A percentile compares a stretch with the other conserved stretches of the same genome.
phyloP scores from a whole-genome alignment of 2,797 vertebrate genomes.

The Triplophysa yarkandensis region DNA sequence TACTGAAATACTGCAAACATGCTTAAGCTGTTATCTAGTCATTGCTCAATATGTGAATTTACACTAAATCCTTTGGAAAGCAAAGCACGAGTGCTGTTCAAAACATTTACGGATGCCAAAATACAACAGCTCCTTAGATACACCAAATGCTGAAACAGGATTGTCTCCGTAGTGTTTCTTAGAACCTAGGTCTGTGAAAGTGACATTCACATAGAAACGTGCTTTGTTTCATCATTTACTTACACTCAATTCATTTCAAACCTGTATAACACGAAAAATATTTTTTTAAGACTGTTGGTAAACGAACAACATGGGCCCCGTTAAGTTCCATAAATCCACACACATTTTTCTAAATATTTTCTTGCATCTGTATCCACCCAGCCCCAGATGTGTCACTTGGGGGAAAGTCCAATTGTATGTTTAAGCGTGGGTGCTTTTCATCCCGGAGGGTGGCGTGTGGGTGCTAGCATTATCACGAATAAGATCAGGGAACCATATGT shows the following conservation, averaged over 20 bases:
- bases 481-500: constrained; percentile 11
- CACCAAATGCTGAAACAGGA: neutral
- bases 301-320: too few relatives aligned
- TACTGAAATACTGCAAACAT: constrained; percentile 15
- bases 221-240: too few relatives aligned
- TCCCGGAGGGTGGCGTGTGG: constrained; percentile 39
- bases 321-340: too few relatives aligned
- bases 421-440: constrained; percentile 45
- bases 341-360: too few relatives aligned
- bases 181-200: too few relatives aligned
- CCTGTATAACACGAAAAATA: too few relatives aligned
- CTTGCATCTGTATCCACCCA: constrained; percentile 55
- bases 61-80: constrained; percentile 35
- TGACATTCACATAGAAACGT: too few relatives aligned
- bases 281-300: too few relatives aligned
- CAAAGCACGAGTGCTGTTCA: neutral
- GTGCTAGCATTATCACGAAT: constrained; percentile 43
- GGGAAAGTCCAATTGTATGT: constrained; percentile 44
- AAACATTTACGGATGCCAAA: constrained; percentile 3
- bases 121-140: neutral
- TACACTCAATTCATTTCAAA: too few relatives aligned
- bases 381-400: constrained; percentile 56
- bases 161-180: neutral
- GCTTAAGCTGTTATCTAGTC: constrained; percentile 25
- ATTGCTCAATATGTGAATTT: constrained; percentile 25